Base-by-base conservation (phyloP, 2,888 invertebrate genomes). In the Panzeria rudis region DNA sequence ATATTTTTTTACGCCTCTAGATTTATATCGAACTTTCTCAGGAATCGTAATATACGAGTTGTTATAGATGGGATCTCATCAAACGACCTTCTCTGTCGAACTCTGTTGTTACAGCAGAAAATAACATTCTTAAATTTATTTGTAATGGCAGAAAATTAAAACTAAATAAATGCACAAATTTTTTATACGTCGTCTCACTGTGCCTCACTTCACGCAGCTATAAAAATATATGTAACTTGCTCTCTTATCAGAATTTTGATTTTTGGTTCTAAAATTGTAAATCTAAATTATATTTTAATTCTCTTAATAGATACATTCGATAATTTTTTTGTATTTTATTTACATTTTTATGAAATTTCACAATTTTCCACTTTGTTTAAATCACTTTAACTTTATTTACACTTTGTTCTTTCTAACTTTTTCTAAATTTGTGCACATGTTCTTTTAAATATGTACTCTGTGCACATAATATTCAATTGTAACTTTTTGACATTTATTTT, bases 351-450 rank as follows among this genome's bases (percentile, higher is more conserved):
- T 69, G 15, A 62, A 15, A 66, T 80, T 81, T 82, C 69, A 62
- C 35, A 54, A 82, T 35, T 47, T 23, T 66, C 20, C 11, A 64
- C 25, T 44, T 76, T 72, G 17, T 80, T 80, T 59, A 66, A 52
- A 75, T 82, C 76, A 82, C 64, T 35, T 25, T 35, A 9, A 68
- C 11, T 15, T 29, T 41, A 25, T 29, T 47, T 38, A 59, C n/a
- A 59, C 11, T 59, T 25, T 47, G 15, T 56, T 4, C 9, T 38
- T 68, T 17, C 7, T 52, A 38, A 20, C 1, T 35, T 59, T 35
- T 7, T 29, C 13, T 38, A 32, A 50, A 47, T 32, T 61, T 75
- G 20, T 41, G 61, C 77, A 79, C 62, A 47, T 56, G 44, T 80
- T 59, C 4, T 69, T 13, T 4, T 11, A 44, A 29, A 59, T 50